These are phyloP conservation scores for Lineus longissimus DNA, from an alignment of 1,140 invertebrate species.

Conservation along the genomic window DNA sequence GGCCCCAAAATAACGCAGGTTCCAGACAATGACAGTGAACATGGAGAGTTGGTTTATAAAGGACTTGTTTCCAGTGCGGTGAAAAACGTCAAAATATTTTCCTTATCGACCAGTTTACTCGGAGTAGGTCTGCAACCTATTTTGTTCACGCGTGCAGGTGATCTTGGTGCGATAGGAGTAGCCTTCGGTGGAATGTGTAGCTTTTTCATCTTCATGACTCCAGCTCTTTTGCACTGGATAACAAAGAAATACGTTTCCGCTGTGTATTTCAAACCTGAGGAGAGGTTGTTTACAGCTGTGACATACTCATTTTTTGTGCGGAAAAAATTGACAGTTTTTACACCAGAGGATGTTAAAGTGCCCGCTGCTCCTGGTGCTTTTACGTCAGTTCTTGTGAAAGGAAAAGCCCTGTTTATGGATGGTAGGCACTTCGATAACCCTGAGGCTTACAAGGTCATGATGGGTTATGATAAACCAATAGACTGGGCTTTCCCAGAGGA, in stretches of 20 bases:
- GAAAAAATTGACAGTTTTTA: constrained; percentile 26
- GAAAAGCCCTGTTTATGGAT: constrained; percentile 71
- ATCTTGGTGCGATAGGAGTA: constrained; percentile 51
- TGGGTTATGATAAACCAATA: constrained; percentile 86
- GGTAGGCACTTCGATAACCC: constrained; percentile 64
- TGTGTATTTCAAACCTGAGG: constrained; percentile 64
- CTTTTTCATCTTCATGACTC: constrained; percentile 78
- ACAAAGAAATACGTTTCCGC: constrained; percentile 81
- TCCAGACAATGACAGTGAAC: constrained; percentile 18
- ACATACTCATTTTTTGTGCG: constrained; percentile 32
- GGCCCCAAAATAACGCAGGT: too few relatives aligned
- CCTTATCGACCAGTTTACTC: constrained; percentile 67
- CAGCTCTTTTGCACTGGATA: constrained; percentile 74
- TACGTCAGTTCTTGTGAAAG: constrained; percentile 68
- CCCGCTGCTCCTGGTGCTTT: constrained; percentile 79
- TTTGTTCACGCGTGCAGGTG: constrained; percentile 56
- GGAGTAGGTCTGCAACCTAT: constrained; percentile 71
- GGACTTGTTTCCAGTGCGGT: constrained; percentile 68
- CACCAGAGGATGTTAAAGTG: constrained; percentile 67
- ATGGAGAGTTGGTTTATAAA: constrained; percentile 57
- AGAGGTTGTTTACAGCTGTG: constrained; percentile 31
- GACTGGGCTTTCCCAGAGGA: constrained; percentile 51
- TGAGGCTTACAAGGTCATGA: constrained; percentile 74
- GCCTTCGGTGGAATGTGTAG: constrained; percentile 65
- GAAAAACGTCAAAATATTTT: constrained; percentile 73